Conservation (phyloP, 2,113 vertebrate genomes). For the Hemiprocne comata region DNA sequence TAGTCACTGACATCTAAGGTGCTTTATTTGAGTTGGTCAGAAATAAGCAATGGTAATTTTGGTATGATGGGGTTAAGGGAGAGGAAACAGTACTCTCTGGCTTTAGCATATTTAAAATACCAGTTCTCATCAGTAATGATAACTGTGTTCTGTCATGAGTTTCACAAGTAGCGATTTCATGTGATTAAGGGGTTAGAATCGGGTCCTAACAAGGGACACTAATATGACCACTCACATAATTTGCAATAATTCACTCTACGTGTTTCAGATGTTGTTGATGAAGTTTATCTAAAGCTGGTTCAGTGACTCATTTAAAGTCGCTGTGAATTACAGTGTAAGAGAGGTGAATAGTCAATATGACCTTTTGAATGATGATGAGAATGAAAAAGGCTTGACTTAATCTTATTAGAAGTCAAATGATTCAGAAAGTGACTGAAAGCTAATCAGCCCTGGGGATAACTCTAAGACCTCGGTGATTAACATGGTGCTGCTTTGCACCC, state of each 20-base stretch:
- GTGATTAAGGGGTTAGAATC: background rate
- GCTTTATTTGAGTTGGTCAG: background rate
- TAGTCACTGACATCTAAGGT: background rate
- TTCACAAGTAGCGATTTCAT: background rate
- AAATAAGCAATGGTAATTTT: background rate
- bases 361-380: slow-evolving; percentile 25
- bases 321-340: background rate
- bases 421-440: background rate
- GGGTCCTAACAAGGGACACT: background rate
- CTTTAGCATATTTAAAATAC: background rate
- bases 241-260: background rate
- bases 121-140: background rate
- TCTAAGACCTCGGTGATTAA: slow-evolving; percentile 13
- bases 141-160: background rate
- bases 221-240: background rate
- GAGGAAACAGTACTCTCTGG: background rate
- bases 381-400: slow-evolving; percentile 18
- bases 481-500: background rate
- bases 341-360: slow-evolving; percentile 37
- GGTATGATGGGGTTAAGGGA: background rate
- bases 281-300: background rate
- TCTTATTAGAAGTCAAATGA: slow-evolving; percentile 54
- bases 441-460: slow-evolving; percentile 43
- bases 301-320: background rate
- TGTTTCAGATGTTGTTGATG: background rate